Conservation (phyloP, 1,140 invertebrate species). For the Melitaea cinxia region DNA sequence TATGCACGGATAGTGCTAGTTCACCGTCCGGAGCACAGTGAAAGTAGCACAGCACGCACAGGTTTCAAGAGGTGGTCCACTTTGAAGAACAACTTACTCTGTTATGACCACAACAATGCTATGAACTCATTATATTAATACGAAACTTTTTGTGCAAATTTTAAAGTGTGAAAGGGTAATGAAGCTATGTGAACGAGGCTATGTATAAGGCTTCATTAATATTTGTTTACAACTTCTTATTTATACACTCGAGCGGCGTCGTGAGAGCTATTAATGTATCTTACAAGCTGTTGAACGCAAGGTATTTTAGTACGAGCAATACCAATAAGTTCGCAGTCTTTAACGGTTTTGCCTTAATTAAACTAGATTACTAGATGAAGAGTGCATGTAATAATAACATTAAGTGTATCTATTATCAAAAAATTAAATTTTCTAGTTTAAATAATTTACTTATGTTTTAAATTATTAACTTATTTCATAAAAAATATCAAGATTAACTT, state of each 20-base stretch:
- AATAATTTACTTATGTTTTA: too few relatives aligned
- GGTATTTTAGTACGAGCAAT: conserved; percentile 37
- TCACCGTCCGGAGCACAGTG: conserved; percentile 38
- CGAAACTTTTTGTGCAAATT: too few relatives aligned
- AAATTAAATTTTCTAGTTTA: too few relatives aligned
- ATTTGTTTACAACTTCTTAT: conserved; percentile 38
- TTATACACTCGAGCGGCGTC: conserved; percentile 29
- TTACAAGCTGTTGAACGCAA: conserved; percentile 37
- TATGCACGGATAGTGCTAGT: conserved; percentile 51
- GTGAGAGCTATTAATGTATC: conserved; percentile 37
- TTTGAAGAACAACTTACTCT: conserved; percentile 40
- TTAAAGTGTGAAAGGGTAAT: neutral
- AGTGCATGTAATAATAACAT: neutral
- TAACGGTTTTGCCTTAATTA: conserved; percentile 8
- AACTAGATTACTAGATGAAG: neutral
- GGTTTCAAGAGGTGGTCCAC: conserved; percentile 30
- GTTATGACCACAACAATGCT: neutral
- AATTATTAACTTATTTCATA: too few relatives aligned
- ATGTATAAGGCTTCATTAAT: conserved; percentile 22
- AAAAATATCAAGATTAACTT: too few relatives aligned
- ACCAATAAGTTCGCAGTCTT: conserved; percentile 29
- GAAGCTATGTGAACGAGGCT: neutral
- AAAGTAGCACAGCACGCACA: conserved; percentile 39
- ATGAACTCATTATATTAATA: neutral
- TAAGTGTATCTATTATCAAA: too few relatives aligned